Conservation (phyloP, 2,797 vertebrate species). For the Morelia viridis region DNA sequence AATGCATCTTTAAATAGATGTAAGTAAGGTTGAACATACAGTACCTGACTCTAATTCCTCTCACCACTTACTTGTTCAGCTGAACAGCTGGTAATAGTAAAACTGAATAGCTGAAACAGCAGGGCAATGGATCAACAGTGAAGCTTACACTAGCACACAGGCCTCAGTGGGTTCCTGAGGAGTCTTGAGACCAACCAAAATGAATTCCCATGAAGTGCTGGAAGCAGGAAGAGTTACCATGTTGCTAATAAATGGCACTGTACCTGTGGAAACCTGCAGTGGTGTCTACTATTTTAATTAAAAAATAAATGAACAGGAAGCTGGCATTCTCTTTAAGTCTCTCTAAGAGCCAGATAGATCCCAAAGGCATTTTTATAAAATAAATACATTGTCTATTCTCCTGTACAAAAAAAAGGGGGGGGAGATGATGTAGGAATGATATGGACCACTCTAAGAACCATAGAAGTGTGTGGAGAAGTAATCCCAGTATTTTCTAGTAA, state of each 20-base stretch:
- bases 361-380: too few species aligned
- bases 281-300: too few species aligned
- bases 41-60: neutral
- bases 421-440: neutral
- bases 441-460: too few species aligned
- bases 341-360: too few species aligned
- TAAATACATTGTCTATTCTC: too few species aligned
- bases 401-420: too few species aligned
- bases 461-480: too few species aligned
- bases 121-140: neutral
- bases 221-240: neutral
- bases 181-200: neutral
- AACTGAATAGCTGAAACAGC: neutral
- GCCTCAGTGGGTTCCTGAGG: neutral
- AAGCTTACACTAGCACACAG: neutral
- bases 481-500: too few species aligned
- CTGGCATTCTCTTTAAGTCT: too few species aligned
- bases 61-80: neutral
- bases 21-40: neutral
- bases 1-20: neutral
- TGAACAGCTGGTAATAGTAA: neutral
- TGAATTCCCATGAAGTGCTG: neutral
- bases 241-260: neutral
- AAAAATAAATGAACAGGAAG: too few species aligned
- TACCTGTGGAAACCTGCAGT: too few species aligned